phyloP scores from a whole-genome alignment of 2,113 vertebrate species.

The Tonatia bakeri region DNA sequence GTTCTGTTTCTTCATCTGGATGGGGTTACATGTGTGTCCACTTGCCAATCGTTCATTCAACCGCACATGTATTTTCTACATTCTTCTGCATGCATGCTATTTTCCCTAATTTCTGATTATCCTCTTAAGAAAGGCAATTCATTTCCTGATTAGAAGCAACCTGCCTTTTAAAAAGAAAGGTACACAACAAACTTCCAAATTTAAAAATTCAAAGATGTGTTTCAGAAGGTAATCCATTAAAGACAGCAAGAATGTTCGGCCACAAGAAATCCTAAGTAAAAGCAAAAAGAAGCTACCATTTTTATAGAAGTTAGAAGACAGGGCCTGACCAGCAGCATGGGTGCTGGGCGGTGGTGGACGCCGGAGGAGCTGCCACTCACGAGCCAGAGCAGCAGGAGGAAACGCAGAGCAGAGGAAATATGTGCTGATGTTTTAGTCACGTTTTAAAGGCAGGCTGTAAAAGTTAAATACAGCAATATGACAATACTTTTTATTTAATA shows the following conservation, averaged over 20 bases:
- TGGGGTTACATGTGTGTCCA: not conserved
- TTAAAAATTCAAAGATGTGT: not conserved
- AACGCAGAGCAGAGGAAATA: not conserved
- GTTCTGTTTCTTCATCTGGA: not conserved
- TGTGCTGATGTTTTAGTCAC: not conserved
- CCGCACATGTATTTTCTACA: not conserved
- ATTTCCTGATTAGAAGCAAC: not conserved
- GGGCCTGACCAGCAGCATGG: not conserved
- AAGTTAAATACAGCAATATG: not conserved
- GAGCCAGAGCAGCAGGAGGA: slow-evolving; percentile 9
- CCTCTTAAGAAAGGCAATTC: not conserved
- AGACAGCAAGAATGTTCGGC: not conserved
- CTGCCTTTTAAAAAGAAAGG: slow-evolving; percentile 19
- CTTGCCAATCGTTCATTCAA: not conserved
- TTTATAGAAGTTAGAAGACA: slow-evolving; percentile 29
- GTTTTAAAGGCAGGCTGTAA: not conserved
- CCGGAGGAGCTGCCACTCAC: not conserved
- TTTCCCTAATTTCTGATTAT: not conserved
- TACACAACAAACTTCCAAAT: not conserved
- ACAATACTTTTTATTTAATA: not conserved
- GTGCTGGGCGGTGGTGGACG: not conserved
- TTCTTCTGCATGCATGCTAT: not conserved
- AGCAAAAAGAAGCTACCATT: not conserved
- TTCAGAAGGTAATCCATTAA: not conserved
- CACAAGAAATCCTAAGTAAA: slow-evolving; percentile 18